phyloP scores from a whole-genome alignment of 2,797 vertebrate species.

The Euphonia xanthogaster region DNA sequence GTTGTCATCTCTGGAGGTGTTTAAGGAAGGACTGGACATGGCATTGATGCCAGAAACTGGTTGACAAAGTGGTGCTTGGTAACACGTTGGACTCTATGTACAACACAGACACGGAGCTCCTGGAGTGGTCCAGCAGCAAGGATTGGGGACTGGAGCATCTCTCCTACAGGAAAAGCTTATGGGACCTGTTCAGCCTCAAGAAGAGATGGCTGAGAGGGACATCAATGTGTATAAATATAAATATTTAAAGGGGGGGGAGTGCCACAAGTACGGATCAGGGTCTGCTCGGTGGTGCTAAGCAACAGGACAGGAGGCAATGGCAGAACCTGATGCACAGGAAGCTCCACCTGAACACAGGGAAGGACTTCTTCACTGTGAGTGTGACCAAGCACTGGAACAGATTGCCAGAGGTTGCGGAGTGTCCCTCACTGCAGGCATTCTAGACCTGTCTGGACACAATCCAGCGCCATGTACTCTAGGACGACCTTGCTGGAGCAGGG shows the following conservation, averaged over 20 bases:
- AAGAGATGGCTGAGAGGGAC: neutral
- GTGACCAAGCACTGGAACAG: neutral
- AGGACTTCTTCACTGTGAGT: neutral
- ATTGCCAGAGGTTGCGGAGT: neutral
- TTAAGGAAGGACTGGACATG: neutral
- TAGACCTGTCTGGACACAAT: neutral
- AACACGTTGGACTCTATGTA: fast-evolving
- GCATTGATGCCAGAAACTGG: neutral
- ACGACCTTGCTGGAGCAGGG: neutral
- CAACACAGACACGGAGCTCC: neutral
- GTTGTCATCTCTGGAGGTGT: no score
- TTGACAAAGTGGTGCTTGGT: neutral
- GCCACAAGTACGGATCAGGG: neutral
- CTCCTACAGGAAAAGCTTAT: neutral
- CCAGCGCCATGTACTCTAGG: neutral
- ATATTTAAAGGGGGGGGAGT: fast-evolving
- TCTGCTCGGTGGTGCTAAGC: neutral
- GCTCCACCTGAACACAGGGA: neutral
- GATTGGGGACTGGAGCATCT: neutral
- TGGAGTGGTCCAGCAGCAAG: neutral
- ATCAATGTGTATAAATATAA: neutral
- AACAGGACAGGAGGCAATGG: neutral
- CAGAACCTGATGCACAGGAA: neutral
- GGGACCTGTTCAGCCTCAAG: neutral
- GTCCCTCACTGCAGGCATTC: neutral